Conservation (phyloP, 2,797 vertebrate genomes). For the Pempheris klunzingeri region DNA sequence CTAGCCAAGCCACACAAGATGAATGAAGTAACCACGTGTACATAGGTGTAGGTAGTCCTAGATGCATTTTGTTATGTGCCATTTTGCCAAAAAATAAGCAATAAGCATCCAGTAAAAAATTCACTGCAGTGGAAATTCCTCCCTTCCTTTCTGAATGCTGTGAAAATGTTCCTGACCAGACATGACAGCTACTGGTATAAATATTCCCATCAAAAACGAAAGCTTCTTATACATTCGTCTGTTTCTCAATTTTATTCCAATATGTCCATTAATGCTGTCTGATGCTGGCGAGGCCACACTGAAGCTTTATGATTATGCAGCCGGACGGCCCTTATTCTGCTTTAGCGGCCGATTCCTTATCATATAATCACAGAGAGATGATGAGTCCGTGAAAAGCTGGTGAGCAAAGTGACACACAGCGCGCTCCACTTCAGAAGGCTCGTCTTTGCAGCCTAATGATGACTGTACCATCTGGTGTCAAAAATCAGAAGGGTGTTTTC, state of each 20-base stretch:
- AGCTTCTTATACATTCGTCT: neutral
- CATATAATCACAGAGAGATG: constrained; percentile 45
- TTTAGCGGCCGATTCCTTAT: constrained; percentile 12
- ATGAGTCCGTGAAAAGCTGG: constrained; percentile 56
- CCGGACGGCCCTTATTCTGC: constrained; percentile 43
- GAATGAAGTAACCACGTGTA: no score
- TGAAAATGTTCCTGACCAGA: neutral
- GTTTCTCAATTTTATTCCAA: constrained; percentile 12
- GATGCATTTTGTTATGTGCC: no score
- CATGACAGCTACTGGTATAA: neutral
- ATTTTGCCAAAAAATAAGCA: no score
- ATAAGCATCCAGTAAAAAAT: neutral
- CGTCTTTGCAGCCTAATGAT: constrained; percentile 51
- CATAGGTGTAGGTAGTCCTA: no score
- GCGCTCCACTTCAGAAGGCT: constrained; percentile 46
- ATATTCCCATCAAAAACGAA: neutral
- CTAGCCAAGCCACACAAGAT: no score
- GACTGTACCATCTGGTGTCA: constrained; percentile 61
- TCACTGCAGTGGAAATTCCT: neutral
- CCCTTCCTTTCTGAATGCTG: constrained; percentile 2
- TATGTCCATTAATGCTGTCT: constrained; percentile 15
- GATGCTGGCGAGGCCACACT: neutral
- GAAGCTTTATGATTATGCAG: constrained; percentile 25
- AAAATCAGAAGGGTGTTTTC: constrained; percentile 46
- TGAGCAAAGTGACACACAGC: constrained; percentile 51